A percentile compares a stretch with the other conserved stretches of the same genome.
These are phyloP conservation scores for Uria lomvia DNA, from an alignment of 2,113 vertebrate species.

Conservation along the genomic window DNA sequence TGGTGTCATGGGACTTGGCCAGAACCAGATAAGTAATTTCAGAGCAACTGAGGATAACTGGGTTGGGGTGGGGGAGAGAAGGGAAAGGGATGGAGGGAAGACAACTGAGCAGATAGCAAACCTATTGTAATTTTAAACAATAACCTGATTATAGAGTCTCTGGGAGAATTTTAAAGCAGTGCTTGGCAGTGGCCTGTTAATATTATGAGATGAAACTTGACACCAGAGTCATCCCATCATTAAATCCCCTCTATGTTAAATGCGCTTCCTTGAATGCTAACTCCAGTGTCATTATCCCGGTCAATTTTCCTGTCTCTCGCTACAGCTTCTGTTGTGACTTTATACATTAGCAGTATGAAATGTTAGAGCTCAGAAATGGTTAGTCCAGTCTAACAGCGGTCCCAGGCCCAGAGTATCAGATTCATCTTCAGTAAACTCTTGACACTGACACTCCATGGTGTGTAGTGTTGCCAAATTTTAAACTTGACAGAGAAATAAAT, in stretches of 20 bases:
- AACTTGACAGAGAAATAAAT: slow-evolving; percentile 17
- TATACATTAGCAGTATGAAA: not conserved
- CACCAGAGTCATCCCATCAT: not conserved
- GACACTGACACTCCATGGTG: not conserved
- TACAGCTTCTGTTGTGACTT: not conserved
- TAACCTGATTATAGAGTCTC: not conserved
- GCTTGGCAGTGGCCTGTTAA: not conserved
- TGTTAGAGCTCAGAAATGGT: not conserved
- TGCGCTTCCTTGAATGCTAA: not conserved
- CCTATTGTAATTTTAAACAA: not conserved
- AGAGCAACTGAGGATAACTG: not conserved
- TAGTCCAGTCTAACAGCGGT: not conserved
- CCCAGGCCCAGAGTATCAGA: not conserved
- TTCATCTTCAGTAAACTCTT: slow-evolving; percentile 17
- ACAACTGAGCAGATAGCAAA: not conserved
- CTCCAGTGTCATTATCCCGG: not conserved
- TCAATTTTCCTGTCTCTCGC: not conserved
- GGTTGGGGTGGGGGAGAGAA: not conserved
- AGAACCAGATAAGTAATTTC: not conserved
- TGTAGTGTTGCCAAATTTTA: slow-evolving; percentile 30
- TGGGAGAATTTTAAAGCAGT: not conserved
- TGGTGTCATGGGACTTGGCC: not conserved
- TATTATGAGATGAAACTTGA: not conserved
- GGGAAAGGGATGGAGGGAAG: not conserved
- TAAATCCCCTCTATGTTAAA: not conserved